Conservation (phyloP, 2,797 vertebrate genomes). For the Gadopsis bispinosus region DNA sequence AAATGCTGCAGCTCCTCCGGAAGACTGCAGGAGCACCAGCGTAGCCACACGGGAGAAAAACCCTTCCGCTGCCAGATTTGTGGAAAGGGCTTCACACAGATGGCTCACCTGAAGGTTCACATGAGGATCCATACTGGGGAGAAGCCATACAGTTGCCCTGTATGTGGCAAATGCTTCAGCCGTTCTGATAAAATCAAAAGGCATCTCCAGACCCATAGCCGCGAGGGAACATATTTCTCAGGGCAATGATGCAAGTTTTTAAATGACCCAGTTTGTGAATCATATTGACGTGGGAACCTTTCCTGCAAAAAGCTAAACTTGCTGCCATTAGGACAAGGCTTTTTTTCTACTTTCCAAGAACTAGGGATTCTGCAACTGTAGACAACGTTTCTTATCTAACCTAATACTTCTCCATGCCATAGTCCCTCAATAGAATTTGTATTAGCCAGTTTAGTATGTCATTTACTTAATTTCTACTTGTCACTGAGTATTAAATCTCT, state of each 20-base stretch:
- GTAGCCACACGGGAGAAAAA: constrained; percentile 84
- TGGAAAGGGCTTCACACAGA: constrained; percentile 84
- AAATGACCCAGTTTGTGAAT: constrained; percentile 54
- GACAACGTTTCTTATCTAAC: constrained; percentile 61
- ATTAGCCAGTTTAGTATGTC: constrained; percentile 75
- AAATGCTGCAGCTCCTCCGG: constrained; percentile 84
- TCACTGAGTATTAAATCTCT: constrained; percentile 67
- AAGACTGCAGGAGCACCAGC: constrained; percentile 82
- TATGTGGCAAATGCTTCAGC: constrained; percentile 85
- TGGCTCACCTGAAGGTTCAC: constrained; percentile 84
- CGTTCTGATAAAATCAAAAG: constrained; percentile 85
- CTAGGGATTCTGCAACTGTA: constrained; percentile 57
- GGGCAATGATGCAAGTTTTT: constrained; percentile 75
- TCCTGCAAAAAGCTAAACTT: constrained; percentile 67
- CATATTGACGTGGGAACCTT: constrained; percentile 55
- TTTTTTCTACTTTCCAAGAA: constrained; percentile 59
- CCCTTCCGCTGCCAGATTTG: constrained; percentile 84
- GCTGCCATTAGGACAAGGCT: constrained; percentile 70
- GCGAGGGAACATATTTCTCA: constrained; percentile 82
- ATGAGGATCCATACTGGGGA: constrained; percentile 84
- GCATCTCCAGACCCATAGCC: constrained; percentile 84
- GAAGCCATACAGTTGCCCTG: constrained; percentile 83
- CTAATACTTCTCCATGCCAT: constrained; percentile 61
- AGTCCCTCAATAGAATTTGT: constrained; percentile 70
- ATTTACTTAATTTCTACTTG: constrained; percentile 73